Percentiles rank a stretch among this genome's conserved stretches.
These are phyloP conservation scores for Callorhinus ursinus DNA, from an alignment of 2,113 vertebrate genomes.

Conservation along the genomic window DNA sequence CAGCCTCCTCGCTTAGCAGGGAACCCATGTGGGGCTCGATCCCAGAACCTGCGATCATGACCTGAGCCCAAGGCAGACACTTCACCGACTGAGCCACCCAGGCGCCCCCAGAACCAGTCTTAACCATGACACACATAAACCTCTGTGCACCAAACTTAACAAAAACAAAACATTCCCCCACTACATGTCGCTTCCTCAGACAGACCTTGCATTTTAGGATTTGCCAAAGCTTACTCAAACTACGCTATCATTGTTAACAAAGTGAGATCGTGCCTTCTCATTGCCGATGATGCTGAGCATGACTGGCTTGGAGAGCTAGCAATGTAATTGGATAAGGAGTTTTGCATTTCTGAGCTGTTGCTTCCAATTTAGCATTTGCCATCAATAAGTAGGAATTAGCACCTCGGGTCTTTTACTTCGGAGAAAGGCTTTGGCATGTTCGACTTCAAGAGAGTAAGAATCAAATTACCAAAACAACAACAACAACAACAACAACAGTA, in stretches of 20 bases:
- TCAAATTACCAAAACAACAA: constrained; percentile 61
- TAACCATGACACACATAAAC: background rate
- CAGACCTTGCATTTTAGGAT: background rate
- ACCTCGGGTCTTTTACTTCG: constrained; percentile 66
- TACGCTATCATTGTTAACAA: background rate
- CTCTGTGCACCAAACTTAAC: background rate
- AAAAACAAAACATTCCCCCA: background rate
- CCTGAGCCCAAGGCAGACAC: too few species aligned
- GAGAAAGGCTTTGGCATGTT: constrained; percentile 55
- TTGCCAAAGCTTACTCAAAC: background rate
- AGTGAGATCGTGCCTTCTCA: background rate
- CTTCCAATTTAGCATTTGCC: constrained; percentile 62
- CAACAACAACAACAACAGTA: background rate
- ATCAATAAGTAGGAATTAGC: constrained; percentile 57
- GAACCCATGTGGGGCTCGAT: too few species aligned
- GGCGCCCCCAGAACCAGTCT: background rate
- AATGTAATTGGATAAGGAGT: constrained; percentile 58
- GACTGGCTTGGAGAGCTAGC: background rate
- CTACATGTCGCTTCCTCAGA: background rate
- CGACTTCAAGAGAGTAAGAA: constrained; percentile 55
- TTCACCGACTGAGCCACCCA: too few species aligned
- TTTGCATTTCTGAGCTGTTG: constrained; percentile 61
- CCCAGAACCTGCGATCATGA: too few species aligned
- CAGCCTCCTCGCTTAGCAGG: too few species aligned
- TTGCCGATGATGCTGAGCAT: background rate